Evolutionary conservation across 2,888 invertebrate genomes (phyloP), one percentile per base, ranked within the genome.

Genomic region (Chrysina gloriosa): DNA sequence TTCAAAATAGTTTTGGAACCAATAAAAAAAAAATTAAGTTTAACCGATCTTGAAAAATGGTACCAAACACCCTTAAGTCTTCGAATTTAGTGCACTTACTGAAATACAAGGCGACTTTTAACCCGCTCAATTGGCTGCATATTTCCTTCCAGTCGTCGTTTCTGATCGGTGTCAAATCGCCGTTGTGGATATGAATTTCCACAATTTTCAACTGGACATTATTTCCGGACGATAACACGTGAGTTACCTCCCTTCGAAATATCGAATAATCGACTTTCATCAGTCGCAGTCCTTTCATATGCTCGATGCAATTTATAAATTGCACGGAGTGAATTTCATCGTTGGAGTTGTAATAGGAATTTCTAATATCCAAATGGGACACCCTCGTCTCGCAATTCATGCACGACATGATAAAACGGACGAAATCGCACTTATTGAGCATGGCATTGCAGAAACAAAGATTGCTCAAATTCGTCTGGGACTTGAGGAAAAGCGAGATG

Each of bases 241-340:
- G 80, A 0, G 85, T 78, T 2, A 82, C 80, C 50, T 80, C 80
- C 65, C 82, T 81, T 19, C 84, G 84, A 50, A 86, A 71, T 7
- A 84, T 81, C 11, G 84, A 82, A 74, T 85, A 86, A 72, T 85
- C 85, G 56, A 86, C 73, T 73, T 83, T 83, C 45, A 86, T 74
- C 6, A 79, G 76, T 23, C 76, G 79, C 11, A 85, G 75, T 50
- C 78, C 79, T 9, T 77, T 75, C 47, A 86, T 77, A 63, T 83
- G 81, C 42, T 83, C 81, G 6, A 86, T 74, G 48, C 76, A 77
- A 54, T 71, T 71, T 21, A 73, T 70, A 72, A 80, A 76, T 63
- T 76, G 71, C 5, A 72, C 68, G 2, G 75, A 71, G 9, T 76
- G 73, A 31, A 74, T 78, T 14, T 75, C 72, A 16, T 75, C 73